phyloP scores from a whole-genome alignment of 2,888 invertebrate genomes.

The Xestobium rufovillosum region DNA sequence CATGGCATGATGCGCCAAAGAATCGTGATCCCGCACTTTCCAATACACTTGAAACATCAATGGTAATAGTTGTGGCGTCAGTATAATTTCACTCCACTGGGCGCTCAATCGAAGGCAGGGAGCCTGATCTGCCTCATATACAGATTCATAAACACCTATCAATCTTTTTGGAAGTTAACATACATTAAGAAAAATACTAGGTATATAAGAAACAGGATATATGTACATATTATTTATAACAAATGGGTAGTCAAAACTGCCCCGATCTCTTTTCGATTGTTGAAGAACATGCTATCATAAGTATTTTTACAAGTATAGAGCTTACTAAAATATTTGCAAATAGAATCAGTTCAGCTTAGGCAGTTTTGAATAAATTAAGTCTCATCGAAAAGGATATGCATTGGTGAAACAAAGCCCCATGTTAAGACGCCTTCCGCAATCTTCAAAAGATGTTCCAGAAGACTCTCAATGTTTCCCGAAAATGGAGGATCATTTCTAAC shows the following conservation, averaged over 20 bases:
- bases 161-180: constrained; percentile 56
- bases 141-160: constrained; percentile 63
- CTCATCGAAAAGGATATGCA: constrained; percentile 39
- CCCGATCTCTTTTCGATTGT: no score
- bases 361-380: no score
- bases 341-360: no score
- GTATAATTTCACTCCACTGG: constrained; percentile 69
- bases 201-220: not conserved
- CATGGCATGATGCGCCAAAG: constrained; percentile 69
- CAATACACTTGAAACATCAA: constrained; percentile 77
- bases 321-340: no score
- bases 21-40: constrained; percentile 68
- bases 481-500: constrained; percentile 46
- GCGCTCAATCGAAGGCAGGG: constrained; percentile 54
- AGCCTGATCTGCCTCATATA: constrained; percentile 59
- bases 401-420: constrained; percentile 71
- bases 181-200: constrained; percentile 23
- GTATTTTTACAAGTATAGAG: no score
- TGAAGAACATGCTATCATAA: no score
- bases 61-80: constrained; percentile 65
- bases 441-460: constrained; percentile 61
- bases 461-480: constrained; percentile 45
- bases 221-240: not conserved
- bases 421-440: constrained; percentile 72
- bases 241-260: not conserved